Evolutionary conservation across 2,888 invertebrate genomes (phyloP), one percentile per base, ranked within the genome.

Genomic region (Cacoxenus indagator): DNA sequence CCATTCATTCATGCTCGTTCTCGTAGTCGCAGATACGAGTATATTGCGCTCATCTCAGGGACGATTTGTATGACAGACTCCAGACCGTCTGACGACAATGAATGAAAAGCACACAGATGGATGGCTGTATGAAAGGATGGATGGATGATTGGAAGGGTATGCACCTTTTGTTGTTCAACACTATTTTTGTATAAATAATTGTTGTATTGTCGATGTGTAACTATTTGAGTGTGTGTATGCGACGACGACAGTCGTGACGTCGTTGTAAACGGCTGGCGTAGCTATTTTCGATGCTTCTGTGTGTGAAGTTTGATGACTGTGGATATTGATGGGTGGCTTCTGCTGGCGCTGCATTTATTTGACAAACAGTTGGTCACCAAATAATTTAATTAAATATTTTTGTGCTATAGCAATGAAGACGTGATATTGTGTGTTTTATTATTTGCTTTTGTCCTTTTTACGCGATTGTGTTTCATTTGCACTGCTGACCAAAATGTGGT

Each of bases 171-270:
- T 31, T 31, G 54, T 31, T 54, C 54, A 54, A 65, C 65, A 65
- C 51, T 54, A 65, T 54, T 65, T 65, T 37, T 51, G 54, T 51
- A 65, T 65, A 51, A 65, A 54, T 65, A 26, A 62, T 62, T 62
- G 61, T 62, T 62, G 61, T 62, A 62, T 62, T 31, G 43, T 14
- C 43, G 45, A 19, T 62, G 8, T 45, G 62, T 62, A 27, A 26
- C 14, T 22, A 2, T 5, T 24, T 5, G 26, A 24, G 55, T 55
- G 26, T 31, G 31, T 31, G 31, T 61, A 22, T 37, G 37, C n/a
- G n/a, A n/a, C n/a, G 22, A 11, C 22, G 17, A 19, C 61, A 5
- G n/a, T n/a, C 14, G n/a, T 8, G 48, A 48, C 22, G 19, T 51
- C n/a, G n/a, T 22, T 22, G 22, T 17, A 51, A 3, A 17, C 51